Percentiles rank a stretch among this genome's conserved stretches.
phyloP scores from a whole-genome alignment of 2,113 vertebrate species.

The Tinamus guttatus region DNA sequence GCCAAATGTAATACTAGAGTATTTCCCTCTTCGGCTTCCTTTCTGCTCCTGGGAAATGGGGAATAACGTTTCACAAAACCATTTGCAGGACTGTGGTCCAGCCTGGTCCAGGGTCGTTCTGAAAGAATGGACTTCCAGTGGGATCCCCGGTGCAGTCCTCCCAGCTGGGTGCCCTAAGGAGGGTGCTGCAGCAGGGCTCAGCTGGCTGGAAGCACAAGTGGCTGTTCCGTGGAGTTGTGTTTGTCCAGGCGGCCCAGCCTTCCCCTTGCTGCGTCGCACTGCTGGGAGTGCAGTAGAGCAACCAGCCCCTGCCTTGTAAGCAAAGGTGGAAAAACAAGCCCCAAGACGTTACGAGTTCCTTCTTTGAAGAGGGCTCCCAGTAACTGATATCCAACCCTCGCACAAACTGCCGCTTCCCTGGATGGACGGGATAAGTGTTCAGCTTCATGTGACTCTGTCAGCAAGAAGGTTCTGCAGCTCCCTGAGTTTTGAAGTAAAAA shows the following conservation, averaged over 20 bases:
- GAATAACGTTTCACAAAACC: neutral
- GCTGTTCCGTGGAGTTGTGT: neutral
- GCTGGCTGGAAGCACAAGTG: neutral
- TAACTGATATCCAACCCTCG: neutral
- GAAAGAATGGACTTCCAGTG: neutral
- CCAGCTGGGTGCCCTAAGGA: neutral
- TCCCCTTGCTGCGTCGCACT: neutral
- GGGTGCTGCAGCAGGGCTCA: neutral
- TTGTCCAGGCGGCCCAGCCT: neutral
- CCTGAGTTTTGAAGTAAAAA: neutral
- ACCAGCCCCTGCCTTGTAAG: neutral
- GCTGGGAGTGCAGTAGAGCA: neutral
- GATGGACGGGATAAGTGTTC: neutral
- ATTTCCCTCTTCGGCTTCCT: neutral
- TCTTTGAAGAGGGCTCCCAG: neutral
- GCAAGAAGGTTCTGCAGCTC: neutral
- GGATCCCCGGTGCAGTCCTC: neutral
- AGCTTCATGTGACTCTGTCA: neutral
- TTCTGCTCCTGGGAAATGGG: neutral
- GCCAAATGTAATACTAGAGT: neutral
- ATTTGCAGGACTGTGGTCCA: neutral
- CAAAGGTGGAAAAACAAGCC: neutral
- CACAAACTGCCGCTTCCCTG: neutral
- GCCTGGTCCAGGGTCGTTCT: neutral
- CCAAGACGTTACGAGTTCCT: neutral